These are phyloP conservation scores for Agapornis canus DNA, from an alignment of 2,797 vertebrate genomes.

Conservation along the genomic window DNA sequence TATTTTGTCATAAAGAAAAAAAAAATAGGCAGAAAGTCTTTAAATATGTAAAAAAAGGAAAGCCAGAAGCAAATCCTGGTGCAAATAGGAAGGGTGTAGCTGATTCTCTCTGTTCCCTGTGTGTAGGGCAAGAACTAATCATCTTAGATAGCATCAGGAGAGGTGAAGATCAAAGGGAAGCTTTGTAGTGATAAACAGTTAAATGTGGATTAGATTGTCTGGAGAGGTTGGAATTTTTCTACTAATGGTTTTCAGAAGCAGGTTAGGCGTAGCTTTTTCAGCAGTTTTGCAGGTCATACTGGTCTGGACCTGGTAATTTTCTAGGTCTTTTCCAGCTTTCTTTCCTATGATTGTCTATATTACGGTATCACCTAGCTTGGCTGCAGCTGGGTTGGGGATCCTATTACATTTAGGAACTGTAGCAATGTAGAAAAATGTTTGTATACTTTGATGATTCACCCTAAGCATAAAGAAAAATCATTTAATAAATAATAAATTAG, in stretches of 20 bases:
- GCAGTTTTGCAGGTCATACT: constrained; percentile 22
- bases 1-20: neutral
- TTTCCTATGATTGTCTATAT: neutral
- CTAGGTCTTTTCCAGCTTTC: neutral
- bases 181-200: constrained; percentile 53
- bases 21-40: neutral
- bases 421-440: neutral
- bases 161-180: constrained; percentile 13
- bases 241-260: neutral
- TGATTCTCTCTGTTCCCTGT: neutral
- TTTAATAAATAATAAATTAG: neutral
- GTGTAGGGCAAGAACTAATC: neutral
- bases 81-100: neutral
- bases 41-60: neutral
- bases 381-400: neutral
- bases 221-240: constrained; percentile 13
- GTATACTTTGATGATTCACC: neutral
- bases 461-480: neutral
- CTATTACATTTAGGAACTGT: neutral
- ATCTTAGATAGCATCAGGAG: constrained; percentile 37
- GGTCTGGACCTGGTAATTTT: neutral
- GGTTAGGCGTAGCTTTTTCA: neutral
- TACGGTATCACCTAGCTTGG: neutral
- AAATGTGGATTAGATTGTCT: constrained; percentile 34
- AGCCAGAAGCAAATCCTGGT: constrained; percentile 6